phyloP scores from a whole-genome alignment of 1,140 invertebrate genomes.

The Diuraphis noxia region DNA sequence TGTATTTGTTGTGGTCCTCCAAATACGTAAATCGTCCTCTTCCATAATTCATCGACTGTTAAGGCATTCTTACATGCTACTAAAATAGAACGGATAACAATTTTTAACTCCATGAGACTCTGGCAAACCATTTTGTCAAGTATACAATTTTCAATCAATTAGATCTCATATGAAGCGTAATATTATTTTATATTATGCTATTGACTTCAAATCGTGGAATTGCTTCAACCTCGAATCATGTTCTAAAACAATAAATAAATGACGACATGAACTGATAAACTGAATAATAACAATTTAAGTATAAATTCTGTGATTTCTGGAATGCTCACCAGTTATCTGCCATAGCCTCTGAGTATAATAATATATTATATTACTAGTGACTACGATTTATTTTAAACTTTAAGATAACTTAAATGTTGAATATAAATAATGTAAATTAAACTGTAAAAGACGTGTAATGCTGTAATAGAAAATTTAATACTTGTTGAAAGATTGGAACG shows the following conservation, averaged over 20 bases:
- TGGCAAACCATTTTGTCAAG: not conserved
- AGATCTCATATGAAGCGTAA: not conserved
- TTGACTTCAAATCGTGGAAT: not conserved
- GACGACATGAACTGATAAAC: not conserved
- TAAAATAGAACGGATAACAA: not conserved
- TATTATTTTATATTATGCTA: not conserved
- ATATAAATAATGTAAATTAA: not conserved
- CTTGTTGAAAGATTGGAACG: no score
- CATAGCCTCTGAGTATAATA: not conserved
- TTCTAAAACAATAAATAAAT: no score
- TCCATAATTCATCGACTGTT: slow-evolving; percentile 29
- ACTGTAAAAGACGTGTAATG: no score
- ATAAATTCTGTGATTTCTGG: no score
- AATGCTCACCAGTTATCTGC: not conserved
- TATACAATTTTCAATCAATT: not conserved
- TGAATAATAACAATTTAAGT: not conserved
- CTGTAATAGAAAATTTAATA: no score
- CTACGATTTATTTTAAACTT: not conserved
- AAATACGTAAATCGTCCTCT: not conserved
- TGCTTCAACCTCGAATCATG: not conserved
- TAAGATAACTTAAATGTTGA: not conserved
- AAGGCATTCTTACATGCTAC: not conserved
- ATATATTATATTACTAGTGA: not conserved
- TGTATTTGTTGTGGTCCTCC: not conserved
- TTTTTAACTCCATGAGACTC: not conserved